phyloP scores from a whole-genome alignment of 2,797 vertebrate species.

The Falco biarmicus region DNA sequence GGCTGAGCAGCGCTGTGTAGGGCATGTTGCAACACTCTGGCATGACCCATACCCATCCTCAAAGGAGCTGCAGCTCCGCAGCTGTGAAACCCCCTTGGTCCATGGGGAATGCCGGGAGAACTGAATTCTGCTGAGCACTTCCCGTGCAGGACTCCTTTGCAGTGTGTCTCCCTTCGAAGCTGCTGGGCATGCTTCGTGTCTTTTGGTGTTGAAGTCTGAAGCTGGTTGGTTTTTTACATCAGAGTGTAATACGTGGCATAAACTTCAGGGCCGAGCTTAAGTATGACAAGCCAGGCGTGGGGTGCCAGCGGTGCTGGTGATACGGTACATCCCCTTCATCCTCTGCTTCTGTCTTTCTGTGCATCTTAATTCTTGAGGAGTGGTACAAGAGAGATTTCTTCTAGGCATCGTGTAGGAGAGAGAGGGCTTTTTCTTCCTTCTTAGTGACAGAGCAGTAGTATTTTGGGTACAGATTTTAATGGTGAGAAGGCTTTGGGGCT shows the following conservation, averaged over 20 bases:
- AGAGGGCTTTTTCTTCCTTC: not conserved
- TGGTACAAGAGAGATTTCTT: not conserved
- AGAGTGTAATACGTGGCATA: not conserved
- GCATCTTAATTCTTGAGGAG: not conserved
- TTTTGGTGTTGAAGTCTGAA: not conserved
- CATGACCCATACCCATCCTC: not conserved
- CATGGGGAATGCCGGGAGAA: fast-evolving
- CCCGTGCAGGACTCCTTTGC: not conserved
- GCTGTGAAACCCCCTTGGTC: not conserved
- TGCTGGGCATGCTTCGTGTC: not conserved
- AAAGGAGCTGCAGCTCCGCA: not conserved
- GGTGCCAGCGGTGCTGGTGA: not conserved
- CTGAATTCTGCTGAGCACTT: not conserved
- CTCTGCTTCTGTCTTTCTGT: not conserved
- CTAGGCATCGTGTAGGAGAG: fast-evolving
- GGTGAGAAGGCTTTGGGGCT: not conserved
- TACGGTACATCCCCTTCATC: not conserved
- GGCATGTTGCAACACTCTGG: not conserved
- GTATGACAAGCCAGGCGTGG: not conserved
- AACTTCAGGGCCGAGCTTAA: not conserved
- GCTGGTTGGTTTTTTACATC: not conserved
- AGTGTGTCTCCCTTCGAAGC: not conserved
- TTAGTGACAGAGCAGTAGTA: not conserved
- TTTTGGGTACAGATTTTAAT: not conserved
- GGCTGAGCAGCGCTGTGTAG: not conserved